Conservation (phyloP, 2,113 vertebrate genomes). For the Actenoides lindsayi region DNA sequence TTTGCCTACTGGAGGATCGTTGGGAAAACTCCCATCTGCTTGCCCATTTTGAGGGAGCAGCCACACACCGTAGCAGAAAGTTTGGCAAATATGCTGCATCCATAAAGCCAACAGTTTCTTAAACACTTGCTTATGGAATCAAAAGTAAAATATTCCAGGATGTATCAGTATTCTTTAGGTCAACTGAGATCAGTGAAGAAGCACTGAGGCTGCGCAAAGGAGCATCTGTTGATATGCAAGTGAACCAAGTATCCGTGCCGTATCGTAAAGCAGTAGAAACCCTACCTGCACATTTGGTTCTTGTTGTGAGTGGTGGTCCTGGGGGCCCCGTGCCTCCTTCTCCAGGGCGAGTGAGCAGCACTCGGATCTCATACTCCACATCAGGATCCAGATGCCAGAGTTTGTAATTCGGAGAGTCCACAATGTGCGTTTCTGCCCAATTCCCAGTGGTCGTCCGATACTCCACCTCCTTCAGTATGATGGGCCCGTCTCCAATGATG, state of each 20-base stretch:
- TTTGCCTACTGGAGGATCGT: background rate
- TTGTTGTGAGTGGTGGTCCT: conserved; percentile 91
- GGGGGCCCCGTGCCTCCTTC: conserved; percentile 95
- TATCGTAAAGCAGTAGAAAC: background rate
- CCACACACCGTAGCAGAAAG: background rate
- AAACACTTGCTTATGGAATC: background rate
- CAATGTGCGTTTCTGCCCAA: conserved; percentile 94
- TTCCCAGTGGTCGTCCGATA: conserved; percentile 94
- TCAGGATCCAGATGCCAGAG: conserved; percentile 97
- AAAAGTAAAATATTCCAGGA: background rate
- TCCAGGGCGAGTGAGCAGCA: conserved; percentile 91
- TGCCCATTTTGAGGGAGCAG: background rate
- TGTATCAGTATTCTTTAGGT: accelerated
- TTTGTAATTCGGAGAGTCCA: conserved; percentile 95
- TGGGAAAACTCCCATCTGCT: background rate
- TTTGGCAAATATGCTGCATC: background rate
- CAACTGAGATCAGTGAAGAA: accelerated
- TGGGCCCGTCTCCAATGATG: conserved; percentile 96
- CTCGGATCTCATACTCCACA: conserved; percentile 97
- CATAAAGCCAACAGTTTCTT: background rate
- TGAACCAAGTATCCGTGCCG: accelerated
- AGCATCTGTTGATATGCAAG: accelerated
- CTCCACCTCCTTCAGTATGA: conserved; percentile 95
- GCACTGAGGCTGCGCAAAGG: accelerated
- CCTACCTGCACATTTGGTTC: conserved; percentile 96